phyloP scores from a whole-genome alignment of 2,113 vertebrate species.

The Grammomys dolichurus region DNA sequence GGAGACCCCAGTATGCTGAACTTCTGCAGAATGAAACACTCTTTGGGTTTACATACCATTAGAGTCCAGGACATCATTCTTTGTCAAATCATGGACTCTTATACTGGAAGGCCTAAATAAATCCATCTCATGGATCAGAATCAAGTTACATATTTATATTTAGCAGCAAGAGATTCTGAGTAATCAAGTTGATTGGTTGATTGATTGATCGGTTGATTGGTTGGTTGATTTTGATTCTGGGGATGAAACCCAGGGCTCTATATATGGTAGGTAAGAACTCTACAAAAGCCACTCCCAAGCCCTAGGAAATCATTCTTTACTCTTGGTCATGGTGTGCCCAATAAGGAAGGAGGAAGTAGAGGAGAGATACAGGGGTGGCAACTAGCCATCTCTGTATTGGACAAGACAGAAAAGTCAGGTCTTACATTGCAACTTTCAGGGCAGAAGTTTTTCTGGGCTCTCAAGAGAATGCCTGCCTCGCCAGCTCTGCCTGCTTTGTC shows the following conservation, averaged over 20 bases:
- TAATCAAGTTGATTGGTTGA: background rate
- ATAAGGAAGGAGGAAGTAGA: slow-evolving; percentile 9
- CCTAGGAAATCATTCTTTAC: background rate
- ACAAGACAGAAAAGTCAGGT: background rate
- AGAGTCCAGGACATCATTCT: no score
- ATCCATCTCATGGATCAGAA: background rate
- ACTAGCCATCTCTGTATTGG: background rate
- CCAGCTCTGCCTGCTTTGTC: background rate
- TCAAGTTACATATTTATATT: background rate
- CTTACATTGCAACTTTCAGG: background rate
- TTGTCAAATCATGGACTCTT: no score
- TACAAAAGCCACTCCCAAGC: background rate
- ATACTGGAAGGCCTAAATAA: background rate
- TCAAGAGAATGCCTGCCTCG: background rate
- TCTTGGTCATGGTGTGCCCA: background rate
- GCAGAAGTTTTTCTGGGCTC: background rate
- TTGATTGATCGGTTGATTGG: background rate
- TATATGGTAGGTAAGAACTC: background rate
- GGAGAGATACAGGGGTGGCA: background rate
- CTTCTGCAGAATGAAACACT: no score
- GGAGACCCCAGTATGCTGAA: no score
- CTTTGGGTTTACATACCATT: no score
- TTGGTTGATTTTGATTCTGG: background rate
- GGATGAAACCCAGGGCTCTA: background rate
- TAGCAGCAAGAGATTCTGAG: background rate